Conservation (phyloP, 1,140 invertebrate genomes). For the Heliconius himera region DNA sequence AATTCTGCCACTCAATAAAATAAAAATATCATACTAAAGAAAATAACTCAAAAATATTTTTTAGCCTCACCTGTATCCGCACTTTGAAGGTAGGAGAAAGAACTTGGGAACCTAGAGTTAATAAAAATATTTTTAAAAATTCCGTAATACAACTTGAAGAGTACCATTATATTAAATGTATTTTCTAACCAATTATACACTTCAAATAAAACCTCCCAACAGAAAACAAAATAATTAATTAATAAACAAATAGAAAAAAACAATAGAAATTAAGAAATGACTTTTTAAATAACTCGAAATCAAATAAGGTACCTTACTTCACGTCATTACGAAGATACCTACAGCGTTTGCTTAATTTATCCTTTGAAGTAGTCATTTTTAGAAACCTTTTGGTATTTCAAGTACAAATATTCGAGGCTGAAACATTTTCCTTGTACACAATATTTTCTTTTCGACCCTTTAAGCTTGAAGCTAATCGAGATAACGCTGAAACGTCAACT, state of each 20-base stretch:
- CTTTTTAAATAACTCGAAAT: not conserved
- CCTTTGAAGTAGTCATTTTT: not conserved
- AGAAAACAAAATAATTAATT: not conserved
- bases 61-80: no score
- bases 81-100: no score
- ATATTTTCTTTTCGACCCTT: not conserved
- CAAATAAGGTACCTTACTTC: not conserved
- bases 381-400: not conserved
- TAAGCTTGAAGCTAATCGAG: conserved; percentile 8
- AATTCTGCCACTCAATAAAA: not conserved
- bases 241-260: not conserved
- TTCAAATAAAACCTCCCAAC: no score
- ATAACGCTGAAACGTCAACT: not conserved
- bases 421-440: conserved; percentile 1
- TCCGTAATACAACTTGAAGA: no score
- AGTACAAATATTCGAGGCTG: not conserved
- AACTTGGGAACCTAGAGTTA: no score
- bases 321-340: not conserved
- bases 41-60: no score
- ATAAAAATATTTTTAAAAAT: no score
- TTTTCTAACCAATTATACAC: no score
- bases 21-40: no score
- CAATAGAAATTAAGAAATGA: not conserved
- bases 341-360: not conserved
- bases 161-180: no score